These are phyloP conservation scores for Choloepus hoffmanni DNA, from an alignment of 2,113 vertebrate genomes.

Conservation along the genomic window DNA sequence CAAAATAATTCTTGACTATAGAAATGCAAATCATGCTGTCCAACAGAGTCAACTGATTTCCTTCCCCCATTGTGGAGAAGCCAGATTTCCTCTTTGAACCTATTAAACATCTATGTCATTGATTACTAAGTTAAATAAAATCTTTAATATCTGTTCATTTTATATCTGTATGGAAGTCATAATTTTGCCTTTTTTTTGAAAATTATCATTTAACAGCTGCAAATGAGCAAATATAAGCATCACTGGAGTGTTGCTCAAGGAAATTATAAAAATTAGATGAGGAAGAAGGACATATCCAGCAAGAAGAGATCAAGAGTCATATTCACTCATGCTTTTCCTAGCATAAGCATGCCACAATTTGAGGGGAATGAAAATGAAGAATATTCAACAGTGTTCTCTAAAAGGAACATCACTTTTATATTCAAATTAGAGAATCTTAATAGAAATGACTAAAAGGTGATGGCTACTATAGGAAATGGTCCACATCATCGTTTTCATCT, in stretches of 20 bases:
- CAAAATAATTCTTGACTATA: slow-evolving; percentile 33
- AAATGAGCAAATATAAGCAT: slow-evolving; percentile 35
- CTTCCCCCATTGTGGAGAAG: not conserved
- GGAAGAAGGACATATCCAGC: not conserved
- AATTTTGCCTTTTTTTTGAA: not conserved
- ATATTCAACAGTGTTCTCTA: slow-evolving; percentile 25
- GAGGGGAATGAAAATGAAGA: slow-evolving; percentile 32
- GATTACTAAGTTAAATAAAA: slow-evolving; percentile 16
- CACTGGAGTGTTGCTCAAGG: not conserved
- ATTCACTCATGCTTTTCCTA: not conserved
- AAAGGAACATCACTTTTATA: not conserved
- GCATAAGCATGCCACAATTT: not conserved
- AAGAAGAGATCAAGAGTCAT: not conserved
- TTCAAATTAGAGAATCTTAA: not conserved
- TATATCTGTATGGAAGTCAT: not conserved
- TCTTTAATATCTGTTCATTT: slow-evolving; percentile 9
- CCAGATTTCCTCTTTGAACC: slow-evolving; percentile 16
- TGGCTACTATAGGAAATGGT: not conserved
- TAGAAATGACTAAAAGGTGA: not conserved
- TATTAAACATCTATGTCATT: slow-evolving; percentile 20
- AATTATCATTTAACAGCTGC: slow-evolving; percentile 49
- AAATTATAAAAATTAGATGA: slow-evolving; percentile 16
- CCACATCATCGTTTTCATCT: not conserved
- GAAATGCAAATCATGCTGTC: slow-evolving; percentile 7
- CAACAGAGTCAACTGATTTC: not conserved